Evolutionary conservation across 2,888 invertebrate genomes (phyloP).

Genomic region (Himalopsyche kuldschensis): DNA sequence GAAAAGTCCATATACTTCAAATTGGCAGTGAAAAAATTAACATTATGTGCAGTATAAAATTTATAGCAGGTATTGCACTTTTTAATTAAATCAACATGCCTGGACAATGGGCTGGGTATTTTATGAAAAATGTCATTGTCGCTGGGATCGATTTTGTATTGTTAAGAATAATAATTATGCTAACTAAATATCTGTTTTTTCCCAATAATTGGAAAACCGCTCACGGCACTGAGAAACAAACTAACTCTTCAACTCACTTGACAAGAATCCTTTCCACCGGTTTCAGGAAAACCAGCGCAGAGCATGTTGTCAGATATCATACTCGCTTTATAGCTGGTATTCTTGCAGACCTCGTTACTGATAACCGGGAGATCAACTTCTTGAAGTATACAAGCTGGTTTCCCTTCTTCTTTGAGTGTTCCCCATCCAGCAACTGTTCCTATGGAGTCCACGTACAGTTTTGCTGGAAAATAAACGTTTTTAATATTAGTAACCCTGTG

Average conservation of each 20-base stretch:
- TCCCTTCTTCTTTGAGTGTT: constrained; percentile 81
- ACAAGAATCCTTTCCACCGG: constrained; percentile 77
- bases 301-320: constrained; percentile 91
- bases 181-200: too few species aligned
- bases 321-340: constrained; percentile 76
- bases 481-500: background rate
- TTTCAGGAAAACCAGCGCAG: constrained; percentile 76
- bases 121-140: too few species aligned
- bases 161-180: too few species aligned
- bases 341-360: constrained; percentile 72
- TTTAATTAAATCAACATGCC: too few species aligned
- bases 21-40: too few species aligned
- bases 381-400: constrained; percentile 79
- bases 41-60: too few species aligned
- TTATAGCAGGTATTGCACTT: too few species aligned
- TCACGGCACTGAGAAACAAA: too few species aligned
- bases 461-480: constrained; percentile 51
- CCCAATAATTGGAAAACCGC: too few species aligned
- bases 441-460: constrained; percentile 70
- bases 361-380: constrained; percentile 77
- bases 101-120: too few species aligned
- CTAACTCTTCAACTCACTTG: constrained; percentile 63
- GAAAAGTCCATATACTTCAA: too few species aligned
- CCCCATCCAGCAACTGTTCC: constrained; percentile 88
- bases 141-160: too few species aligned